Conservation (phyloP, 2,113 vertebrate genomes). For the Ellobius talpinus region DNA sequence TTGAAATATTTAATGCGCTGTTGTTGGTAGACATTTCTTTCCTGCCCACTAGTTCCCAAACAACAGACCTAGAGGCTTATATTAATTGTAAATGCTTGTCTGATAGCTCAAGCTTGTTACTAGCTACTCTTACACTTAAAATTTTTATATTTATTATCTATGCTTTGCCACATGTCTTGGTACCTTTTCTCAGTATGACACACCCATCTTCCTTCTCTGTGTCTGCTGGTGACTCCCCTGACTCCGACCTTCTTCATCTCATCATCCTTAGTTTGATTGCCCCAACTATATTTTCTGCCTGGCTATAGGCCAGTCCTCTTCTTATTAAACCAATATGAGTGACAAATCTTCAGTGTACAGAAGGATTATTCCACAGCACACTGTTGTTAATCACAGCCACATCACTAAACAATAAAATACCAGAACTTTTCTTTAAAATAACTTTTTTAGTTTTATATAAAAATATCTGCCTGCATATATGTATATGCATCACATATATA, state of each 20-base stretch:
- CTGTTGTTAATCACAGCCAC: neutral
- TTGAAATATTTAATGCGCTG: neutral
- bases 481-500: neutral
- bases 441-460: neutral
- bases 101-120: too few species aligned
- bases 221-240: neutral
- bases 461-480: neutral
- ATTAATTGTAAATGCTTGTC: too few species aligned
- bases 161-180: neutral
- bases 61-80: neutral
- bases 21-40: neutral
- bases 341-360: neutral
- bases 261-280: neutral
- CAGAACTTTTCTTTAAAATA: neutral
- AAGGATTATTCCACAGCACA: neutral
- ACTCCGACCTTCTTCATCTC: neutral
- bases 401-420: neutral
- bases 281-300: neutral
- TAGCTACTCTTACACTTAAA: too few species aligned
- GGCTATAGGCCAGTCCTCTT: neutral
- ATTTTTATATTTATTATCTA: neutral
- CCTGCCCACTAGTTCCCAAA: neutral
- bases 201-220: neutral
- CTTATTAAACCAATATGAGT: neutral
- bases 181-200: neutral